phyloP scores from a whole-genome alignment of 2,888 invertebrate genomes.

The Esperia sulphurella region DNA sequence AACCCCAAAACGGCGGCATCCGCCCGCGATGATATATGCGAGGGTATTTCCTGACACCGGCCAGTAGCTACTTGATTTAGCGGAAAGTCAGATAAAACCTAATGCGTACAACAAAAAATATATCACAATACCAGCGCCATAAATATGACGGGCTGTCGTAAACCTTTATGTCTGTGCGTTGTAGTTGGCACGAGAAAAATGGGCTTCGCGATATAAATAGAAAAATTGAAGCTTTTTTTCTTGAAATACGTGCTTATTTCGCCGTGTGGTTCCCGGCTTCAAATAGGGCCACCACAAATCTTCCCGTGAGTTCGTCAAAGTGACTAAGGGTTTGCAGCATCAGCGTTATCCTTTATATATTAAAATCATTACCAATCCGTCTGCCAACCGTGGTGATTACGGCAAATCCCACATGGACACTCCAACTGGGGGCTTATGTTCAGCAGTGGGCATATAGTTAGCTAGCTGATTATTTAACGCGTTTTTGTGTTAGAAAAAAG shows the following conservation, averaged over 20 bases:
- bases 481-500: no score
- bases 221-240: conserved; percentile 32
- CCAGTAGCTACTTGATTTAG: conserved; percentile 80
- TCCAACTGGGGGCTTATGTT: no score
- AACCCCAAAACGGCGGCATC: conserved; percentile 73
- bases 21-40: conserved; percentile 71
- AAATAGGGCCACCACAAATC: no score
- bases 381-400: no score
- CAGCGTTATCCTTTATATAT: no score
- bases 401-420: no score
- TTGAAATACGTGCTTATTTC: neutral
- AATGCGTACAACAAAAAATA: conserved; percentile 79
- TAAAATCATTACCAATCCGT: no score
- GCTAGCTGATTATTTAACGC: no score
- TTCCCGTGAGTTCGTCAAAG: no score
- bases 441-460: no score
- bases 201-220: conserved; percentile 57
- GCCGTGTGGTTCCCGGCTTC: no score
- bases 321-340: no score
- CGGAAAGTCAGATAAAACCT: conserved; percentile 79
- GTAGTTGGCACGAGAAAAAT: conserved; percentile 75
- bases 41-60: conserved; percentile 77
- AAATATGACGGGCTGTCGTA: conserved; percentile 78
- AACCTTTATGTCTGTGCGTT: conserved; percentile 77
- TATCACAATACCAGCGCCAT: conserved; percentile 76